Evolutionary conservation across 2,888 invertebrate genomes (phyloP), one percentile per base, ranked within the genome.

Genomic region (Druceiella hillmani): DNA sequence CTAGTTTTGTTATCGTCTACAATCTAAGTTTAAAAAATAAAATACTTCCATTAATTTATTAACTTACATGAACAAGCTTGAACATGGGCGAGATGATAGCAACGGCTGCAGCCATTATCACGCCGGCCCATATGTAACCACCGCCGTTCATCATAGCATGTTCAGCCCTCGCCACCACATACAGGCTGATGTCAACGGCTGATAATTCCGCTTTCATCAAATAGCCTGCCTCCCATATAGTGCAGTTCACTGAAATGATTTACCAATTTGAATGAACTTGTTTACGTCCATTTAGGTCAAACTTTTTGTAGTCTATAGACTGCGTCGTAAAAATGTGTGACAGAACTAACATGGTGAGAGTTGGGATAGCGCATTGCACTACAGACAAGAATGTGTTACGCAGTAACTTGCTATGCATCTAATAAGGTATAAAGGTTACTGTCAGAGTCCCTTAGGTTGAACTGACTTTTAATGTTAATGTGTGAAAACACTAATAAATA

Each of bases 121-220:
- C 48, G 1, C 59, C 64, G 25, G 61, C 57, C 65, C 66, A 70
- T 12, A 60, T 50, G n/a, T 57, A 52, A 20, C 41, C 39, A 16
- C 66, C 66, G 41, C 62, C 62, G 2, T 63, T 61, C 33, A 65
- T 66, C 64, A 70, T 59, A 22, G 64, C 63, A 39, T 68, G 55
- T 54, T 94, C 94, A 3, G 94, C 94, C 50, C 88, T 83, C 48
- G 87, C 86, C 47, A 95, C 94, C 53, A 97, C 94, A 46, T 85
- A 86, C 53, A 92, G 92, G 57, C 92, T 92, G 52, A 97, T 94
- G 64, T 97, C 95, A 41, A 97, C 74, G 3, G 93, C 92, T 0
- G 93, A 91, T 47, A 97, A 73, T 61, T 95, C 92, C 0, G 91
- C 89, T 58, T 95, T 94, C 55, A 93, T 87, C 14, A 88, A 83